These are phyloP conservation scores for Masnerella sp. DNA, from an alignment of 2,888 invertebrate species.

Conservation along the genomic window DNA sequence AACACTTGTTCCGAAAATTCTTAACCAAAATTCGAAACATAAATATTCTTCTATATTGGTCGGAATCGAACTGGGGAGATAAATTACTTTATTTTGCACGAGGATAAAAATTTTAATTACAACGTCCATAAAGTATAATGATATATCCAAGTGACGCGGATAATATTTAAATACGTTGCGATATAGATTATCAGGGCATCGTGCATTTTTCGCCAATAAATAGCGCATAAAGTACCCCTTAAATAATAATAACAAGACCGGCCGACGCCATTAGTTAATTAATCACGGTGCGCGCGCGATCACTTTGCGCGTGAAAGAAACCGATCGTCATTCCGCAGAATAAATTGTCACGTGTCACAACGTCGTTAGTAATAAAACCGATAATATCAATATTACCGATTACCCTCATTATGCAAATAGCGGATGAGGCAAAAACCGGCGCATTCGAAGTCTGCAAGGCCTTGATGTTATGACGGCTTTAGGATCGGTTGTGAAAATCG, in stretches of 20 bases:
- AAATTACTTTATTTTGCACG: slow-evolving; percentile 11
- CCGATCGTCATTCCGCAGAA: slow-evolving; percentile 29
- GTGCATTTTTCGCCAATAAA: slow-evolving; percentile 2
- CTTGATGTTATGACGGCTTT: too few species aligned
- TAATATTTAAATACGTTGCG: slow-evolving; percentile 5
- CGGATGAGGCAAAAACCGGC: slow-evolving; percentile 30
- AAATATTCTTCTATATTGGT: background rate
- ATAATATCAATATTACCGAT: slow-evolving; percentile 61
- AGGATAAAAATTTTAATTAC: slow-evolving; percentile 5
- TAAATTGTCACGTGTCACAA: slow-evolving; percentile 60
- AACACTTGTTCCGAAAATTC: background rate
- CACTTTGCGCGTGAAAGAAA: slow-evolving; percentile 2
- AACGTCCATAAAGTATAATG: slow-evolving; percentile 1
- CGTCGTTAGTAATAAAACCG: slow-evolving; percentile 59
- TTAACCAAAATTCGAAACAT: background rate
- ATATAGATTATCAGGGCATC: background rate
- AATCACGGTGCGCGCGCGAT: slow-evolving; percentile 19
- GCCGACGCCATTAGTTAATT: slow-evolving; percentile 27
- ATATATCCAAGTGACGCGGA: slow-evolving; percentile 3
- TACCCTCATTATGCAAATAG: slow-evolving; percentile 60
- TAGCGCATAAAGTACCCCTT: slow-evolving; percentile 8
- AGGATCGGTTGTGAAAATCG: too few species aligned
- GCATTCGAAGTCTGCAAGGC: too few species aligned
- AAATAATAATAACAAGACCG: slow-evolving; percentile 15
- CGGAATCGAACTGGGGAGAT: background rate